Conservation (phyloP, 2,888 invertebrate species). For the Resseliella maxima region DNA sequence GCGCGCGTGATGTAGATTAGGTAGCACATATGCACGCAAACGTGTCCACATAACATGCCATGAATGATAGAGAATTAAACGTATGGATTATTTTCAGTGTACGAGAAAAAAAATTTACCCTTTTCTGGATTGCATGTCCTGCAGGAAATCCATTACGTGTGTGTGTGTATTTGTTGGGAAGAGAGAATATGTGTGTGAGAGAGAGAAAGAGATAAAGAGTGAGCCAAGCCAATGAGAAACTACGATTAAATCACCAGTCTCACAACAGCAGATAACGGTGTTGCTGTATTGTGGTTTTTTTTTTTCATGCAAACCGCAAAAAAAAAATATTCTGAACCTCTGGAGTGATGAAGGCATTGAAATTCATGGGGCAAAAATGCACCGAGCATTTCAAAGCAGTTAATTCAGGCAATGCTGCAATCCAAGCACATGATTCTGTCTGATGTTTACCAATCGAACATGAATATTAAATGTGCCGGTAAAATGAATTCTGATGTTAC, state of each 20-base stretch:
- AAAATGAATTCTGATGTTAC: conserved; percentile 2
- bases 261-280: conserved; percentile 3
- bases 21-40: conserved; percentile 24
- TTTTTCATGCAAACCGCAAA: background rate
- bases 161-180: background rate
- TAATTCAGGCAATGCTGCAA: background rate
- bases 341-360: background rate
- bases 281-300: background rate
- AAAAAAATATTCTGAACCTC: background rate
- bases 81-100: background rate
- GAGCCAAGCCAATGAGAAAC: background rate
- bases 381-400: background rate
- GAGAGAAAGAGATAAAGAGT: too few relatives aligned
- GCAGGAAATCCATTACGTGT: background rate
- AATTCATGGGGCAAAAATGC: background rate
- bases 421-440: background rate
- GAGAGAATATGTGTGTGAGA: too few relatives aligned
- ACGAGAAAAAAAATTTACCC: background rate
- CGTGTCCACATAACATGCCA: conserved; percentile 25
- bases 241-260: background rate
- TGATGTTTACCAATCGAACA: background rate
- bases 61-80: conserved; percentile 33
- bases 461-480: conserved; percentile 13
- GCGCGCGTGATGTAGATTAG: conserved; percentile 34
- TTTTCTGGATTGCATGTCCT: background rate